Evolutionary conservation across 2,113 vertebrate genomes (phyloP).

Genomic region (Stomatorhinus ivindoensis): DNA sequence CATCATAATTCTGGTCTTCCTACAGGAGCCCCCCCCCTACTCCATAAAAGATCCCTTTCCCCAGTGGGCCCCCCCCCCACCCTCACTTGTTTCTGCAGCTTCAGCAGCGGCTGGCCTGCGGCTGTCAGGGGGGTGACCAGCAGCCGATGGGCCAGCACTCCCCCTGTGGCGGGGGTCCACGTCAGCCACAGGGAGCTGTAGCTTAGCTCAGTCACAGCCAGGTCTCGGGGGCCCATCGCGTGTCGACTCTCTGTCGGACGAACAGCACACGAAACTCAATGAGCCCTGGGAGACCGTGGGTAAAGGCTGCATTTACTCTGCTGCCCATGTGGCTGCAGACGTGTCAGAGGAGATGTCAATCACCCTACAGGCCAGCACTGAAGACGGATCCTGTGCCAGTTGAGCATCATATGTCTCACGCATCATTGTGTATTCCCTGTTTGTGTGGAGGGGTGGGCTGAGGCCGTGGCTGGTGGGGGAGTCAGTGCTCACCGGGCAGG

Average conservation of each 20-base stretch:
- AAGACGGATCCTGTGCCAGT: background rate
- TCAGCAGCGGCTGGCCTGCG: slow-evolving; percentile 31
- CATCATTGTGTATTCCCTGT: background rate
- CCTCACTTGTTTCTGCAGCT: slow-evolving; percentile 6
- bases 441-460: background rate
- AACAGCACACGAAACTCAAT: background rate
- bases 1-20: background rate
- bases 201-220: slow-evolving; percentile 60
- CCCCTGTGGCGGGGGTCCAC: slow-evolving; percentile 72
- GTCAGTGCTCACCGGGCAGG: slow-evolving; percentile 39
- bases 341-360: background rate
- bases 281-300: background rate
- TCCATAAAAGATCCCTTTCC: background rate
- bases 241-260: slow-evolving; percentile 48
- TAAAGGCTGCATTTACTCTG: background rate
- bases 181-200: slow-evolving; percentile 71
- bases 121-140: slow-evolving; percentile 51
- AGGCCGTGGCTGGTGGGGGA: background rate
- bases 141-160: slow-evolving; percentile 62
- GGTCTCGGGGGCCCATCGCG: slow-evolving; percentile 61
- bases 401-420: background rate
- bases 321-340: background rate
- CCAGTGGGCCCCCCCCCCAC: background rate
- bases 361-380: background rate
- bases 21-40: background rate